Conservation (phyloP, 2,797 vertebrate species). For the Microchirus variegatus region DNA sequence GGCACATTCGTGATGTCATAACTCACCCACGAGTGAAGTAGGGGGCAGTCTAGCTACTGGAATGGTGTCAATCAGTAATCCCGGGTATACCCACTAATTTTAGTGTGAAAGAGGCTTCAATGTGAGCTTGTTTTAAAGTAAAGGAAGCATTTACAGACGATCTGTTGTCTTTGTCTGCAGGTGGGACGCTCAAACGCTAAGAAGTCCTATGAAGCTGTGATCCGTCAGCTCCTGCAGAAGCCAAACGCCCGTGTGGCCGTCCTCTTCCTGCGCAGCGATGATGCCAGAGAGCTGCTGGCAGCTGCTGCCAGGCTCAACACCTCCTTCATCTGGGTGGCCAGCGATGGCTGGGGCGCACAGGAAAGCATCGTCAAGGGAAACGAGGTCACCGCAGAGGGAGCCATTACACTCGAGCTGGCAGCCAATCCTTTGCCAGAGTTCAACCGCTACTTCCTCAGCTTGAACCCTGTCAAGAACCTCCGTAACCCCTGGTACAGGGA, state of each 20-base stretch:
- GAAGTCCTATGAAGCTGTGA: conserved; percentile 94
- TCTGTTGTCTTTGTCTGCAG: conserved; percentile 48
- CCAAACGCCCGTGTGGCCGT: conserved; percentile 95
- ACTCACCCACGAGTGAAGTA: too few relatives aligned
- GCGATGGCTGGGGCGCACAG: conserved; percentile 97
- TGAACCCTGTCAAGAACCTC: conserved; percentile 89
- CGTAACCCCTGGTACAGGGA: conserved; percentile 98
- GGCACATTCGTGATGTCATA: too few relatives aligned
- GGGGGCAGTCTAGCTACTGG: too few relatives aligned
- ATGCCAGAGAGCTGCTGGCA: conserved; percentile 93
- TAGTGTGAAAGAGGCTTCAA: too few relatives aligned
- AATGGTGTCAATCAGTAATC: too few relatives aligned
- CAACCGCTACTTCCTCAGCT: conserved; percentile 91
- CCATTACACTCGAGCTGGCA: conserved; percentile 94
- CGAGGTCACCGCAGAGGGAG: conserved; percentile 92
- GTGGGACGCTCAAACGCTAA: conserved; percentile 95
- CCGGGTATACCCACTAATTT: too few relatives aligned
- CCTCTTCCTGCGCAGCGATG: conserved; percentile 94
- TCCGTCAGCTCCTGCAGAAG: conserved; percentile 94
- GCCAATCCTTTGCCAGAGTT: conserved; percentile 92
- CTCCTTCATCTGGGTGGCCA: conserved; percentile 98
- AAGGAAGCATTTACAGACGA: conserved; percentile 1
- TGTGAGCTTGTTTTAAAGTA: neutral
- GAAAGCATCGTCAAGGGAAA: conserved; percentile 97
- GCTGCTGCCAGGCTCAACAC: conserved; percentile 92